Base-by-base conservation (phyloP, 2,888 invertebrate species). In the Parascotia fuliginaria region DNA sequence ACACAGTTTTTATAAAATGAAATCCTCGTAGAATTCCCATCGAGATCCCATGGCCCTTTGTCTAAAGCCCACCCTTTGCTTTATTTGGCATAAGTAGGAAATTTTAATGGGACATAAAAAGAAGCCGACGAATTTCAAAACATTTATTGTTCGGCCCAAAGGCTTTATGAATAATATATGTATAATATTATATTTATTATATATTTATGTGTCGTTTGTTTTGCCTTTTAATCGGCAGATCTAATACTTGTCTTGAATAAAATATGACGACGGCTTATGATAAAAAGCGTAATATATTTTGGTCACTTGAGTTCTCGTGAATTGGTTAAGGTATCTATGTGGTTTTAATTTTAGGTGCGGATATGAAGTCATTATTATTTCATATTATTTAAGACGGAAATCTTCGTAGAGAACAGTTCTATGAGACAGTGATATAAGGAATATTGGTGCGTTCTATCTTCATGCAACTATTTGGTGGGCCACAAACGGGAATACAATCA, bases 81-180 rank as follows among this genome's bases (percentile, higher is more conserved):
- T 75, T 79, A 75, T 83, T 83, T 79, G 73, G 73, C 67, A 75
- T 75, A 67, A 74, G 69, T 68, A 60, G 59, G 63, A 73, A 72
- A 79, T 76, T 78, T 79, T 75, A 75, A 79, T 77, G 70, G 70
- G 34, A 31, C 46, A 74, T 69, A 77, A 82, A 81, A 80, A 78
- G 61, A 15, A 55, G 51, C 55, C 57, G 62, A 49, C 45, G 68
- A 65, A 71, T 75, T 65, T 66, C 65, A 73, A n/a, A 80, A 77
- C 73, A 73, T 80, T 75, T 74, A 77, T 77, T 47, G 55, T 60
- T 52, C 24, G 27, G 29, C 49, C 69, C 71, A 64, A 55, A 67
- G 55, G 45, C 14, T 64, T 70, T 76, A 79, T 72, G 66, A 68
- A 70, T 72, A 62, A 62, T 50, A 68, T 59, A 65, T 61, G 34